Base-by-base conservation (phyloP, 1,140 invertebrate genomes). In the Nautilus pompilius region DNA sequence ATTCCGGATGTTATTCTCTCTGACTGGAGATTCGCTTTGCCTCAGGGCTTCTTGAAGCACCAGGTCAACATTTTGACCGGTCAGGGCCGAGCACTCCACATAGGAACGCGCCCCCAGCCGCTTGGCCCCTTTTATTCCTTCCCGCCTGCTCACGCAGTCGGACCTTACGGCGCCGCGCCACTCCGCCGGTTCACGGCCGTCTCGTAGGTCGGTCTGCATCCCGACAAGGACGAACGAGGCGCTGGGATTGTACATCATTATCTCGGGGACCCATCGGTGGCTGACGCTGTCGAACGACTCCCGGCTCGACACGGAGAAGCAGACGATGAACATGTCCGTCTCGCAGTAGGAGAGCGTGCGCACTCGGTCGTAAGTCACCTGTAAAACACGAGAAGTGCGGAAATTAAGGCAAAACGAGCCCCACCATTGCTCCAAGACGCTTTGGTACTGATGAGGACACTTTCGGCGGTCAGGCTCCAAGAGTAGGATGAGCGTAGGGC, bases 271-370 rank as follows among this genome's bases (percentile, higher is more conserved):
- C 85, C 85, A 82, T 86, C 97, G 98, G 64, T 93, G 93, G 75
- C 94, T 87, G 55, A 99, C 95, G 83, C 99, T 99, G 84, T 98
- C 95, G 85, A 98, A 98, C 65, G 94, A 97, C 13, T 96, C 95
- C 61, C 95, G 95, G 65, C 93, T 96, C 36, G 98, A 95, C 63
- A 99, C 96, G 71, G 96, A 98, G 84, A 99, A 99, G 86, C 96
- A 99, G 53, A 99, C 96, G 67, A 99, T 89, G 86, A 99, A 99
- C 54, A 99, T 95, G 84, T 99, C 96, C 10, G 95, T 98, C 83
- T 98, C 95, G 73, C 93, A 95, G 85, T 99, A 99, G 30, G 93
- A 95, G 15, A 99, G 84, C 13, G 95, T 95, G 75, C 95, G 87
- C 51, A 98, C 85, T 67, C 95, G 87, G 81, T 96, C 94, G 77